phyloP scores from a whole-genome alignment of 2,888 invertebrate species.

The Hydrotaea diabolus region DNA sequence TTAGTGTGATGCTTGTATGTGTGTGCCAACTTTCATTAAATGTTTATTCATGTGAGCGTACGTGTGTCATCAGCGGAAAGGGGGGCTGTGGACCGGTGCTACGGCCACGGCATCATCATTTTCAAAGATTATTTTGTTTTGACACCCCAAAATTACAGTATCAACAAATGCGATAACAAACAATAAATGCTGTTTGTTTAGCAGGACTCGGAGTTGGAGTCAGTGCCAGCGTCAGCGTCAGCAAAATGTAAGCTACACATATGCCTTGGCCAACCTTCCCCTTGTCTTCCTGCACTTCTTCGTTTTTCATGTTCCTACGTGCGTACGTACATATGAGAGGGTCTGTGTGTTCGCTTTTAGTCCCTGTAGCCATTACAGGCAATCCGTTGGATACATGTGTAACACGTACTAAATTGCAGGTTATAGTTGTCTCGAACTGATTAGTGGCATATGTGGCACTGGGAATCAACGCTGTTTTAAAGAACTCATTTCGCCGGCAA shows the following conservation, averaged over 20 bases:
- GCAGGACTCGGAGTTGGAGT: background rate
- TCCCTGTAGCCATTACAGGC: background rate
- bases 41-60: slow-evolving; percentile 35
- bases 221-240: background rate
- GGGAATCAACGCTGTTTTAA: slow-evolving; percentile 27
- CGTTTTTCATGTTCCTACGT: background rate
- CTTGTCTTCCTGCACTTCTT: background rate
- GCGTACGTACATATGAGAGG: too few relatives aligned
- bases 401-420: slow-evolving; percentile 64
- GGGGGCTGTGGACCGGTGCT: too few relatives aligned
- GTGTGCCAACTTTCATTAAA: slow-evolving; percentile 6
- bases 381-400: slow-evolving; percentile 57
- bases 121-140: slow-evolving; percentile 49
- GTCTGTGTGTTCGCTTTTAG: background rate
- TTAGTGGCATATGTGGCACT: slow-evolving; percentile 67
- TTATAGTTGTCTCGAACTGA: slow-evolving; percentile 64
- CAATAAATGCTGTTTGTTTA: slow-evolving; percentile 37
- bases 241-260: too few relatives aligned
- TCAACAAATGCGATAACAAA: slow-evolving; percentile 44
- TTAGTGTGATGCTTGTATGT: background rate
- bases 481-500: slow-evolving; percentile 26
- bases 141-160: slow-evolving; percentile 54
- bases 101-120: slow-evolving; percentile 62
- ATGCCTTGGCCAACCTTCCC: slow-evolving; percentile 19
- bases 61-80: slow-evolving; percentile 2